These are phyloP conservation scores for Ctenoplectra terminalis DNA, from an alignment of 1,140 invertebrate genomes.

Conservation along the genomic window DNA sequence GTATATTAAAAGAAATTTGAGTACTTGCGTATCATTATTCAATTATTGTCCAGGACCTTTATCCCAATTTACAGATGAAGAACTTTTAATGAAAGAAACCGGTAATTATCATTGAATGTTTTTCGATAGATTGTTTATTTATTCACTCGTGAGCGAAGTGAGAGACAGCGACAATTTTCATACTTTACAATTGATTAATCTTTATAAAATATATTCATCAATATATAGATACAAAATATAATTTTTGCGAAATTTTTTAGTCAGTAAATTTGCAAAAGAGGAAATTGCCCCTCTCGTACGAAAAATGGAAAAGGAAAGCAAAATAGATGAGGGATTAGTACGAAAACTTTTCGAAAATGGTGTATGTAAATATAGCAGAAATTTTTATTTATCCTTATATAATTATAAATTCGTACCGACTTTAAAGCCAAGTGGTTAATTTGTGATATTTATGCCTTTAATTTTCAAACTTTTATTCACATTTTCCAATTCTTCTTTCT, in stretches of 20 bases:
- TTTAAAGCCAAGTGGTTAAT: not conserved
- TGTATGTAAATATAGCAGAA: conserved; percentile 56
- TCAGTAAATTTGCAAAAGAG: conserved; percentile 90
- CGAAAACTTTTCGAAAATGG: conserved; percentile 88
- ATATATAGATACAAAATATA: not conserved
- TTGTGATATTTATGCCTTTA: not conserved
- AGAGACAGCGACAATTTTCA: not conserved
- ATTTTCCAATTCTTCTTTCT: not conserved
- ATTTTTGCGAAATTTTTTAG: conserved; percentile 23
- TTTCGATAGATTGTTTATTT: not conserved
- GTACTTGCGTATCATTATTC: conserved; percentile 13
- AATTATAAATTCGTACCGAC: not conserved
- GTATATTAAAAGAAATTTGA: conserved; percentile 33
- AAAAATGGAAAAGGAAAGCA: conserved; percentile 95
- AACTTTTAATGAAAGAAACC: conserved; percentile 90
- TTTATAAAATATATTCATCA: not conserved
- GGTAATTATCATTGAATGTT: conserved; percentile 66
- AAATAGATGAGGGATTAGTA: conserved; percentile 89
- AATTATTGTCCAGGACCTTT: conserved; percentile 82
- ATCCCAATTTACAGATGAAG: conserved; percentile 88
- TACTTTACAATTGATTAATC: not conserved
- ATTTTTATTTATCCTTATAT: not conserved
- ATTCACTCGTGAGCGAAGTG: not conserved
- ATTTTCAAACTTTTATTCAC: not conserved
- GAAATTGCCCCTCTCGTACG: conserved; percentile 93